Evolutionary conservation across 1,140 invertebrate species (phyloP), one percentile per base, ranked within the genome.

Genomic region (Ips typographus): DNA sequence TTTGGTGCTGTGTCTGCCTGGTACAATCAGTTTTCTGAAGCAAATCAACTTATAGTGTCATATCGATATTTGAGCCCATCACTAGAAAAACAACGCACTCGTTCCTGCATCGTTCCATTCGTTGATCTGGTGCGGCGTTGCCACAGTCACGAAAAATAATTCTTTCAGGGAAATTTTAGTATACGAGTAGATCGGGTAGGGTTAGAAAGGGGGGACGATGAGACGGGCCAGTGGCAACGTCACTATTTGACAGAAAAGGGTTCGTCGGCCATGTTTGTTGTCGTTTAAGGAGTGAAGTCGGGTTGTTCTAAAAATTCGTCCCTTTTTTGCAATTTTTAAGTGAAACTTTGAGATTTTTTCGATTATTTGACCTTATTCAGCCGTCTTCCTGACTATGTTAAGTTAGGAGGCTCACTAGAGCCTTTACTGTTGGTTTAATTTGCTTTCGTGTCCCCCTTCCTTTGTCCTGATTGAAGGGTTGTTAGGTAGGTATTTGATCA

Each of bases 241-340:
- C 22, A 22, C 44, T 49, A 22, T 22, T 49, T 49, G 44, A 49
- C 44, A 40, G 60, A 40, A 61, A 41, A 44, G 42, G 49, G 64
- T 43, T 58, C 62, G 61, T 82, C 82, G 84, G 84, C 84, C 84
- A 85, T 85, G 84, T 85, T 85, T 85, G 84, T 85, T 85, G 80
- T 84, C 84, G 81, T 85, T 82, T 80, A 83, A 83, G 81, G 41
- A 40, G 82, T 81, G 82, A 81, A 83, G 82, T 80, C 77, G 76
- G 74, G 68, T 55, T 74, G 67, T 72, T 72, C 70, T 72, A 76
- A 68, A 75, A 78, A 74, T 72, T 68, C 52, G 61, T 55, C 65
- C 58, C 73, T 73, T 72, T 69, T 44, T 37, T 53, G 42, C 63
- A 65, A 67, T 44, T 73, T 62, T 40, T 70, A 72, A 73, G 72